Evolutionary conservation across 2,113 vertebrate genomes (phyloP), one percentile per base, ranked within the genome.

Genomic region (Sitta europaea): DNA sequence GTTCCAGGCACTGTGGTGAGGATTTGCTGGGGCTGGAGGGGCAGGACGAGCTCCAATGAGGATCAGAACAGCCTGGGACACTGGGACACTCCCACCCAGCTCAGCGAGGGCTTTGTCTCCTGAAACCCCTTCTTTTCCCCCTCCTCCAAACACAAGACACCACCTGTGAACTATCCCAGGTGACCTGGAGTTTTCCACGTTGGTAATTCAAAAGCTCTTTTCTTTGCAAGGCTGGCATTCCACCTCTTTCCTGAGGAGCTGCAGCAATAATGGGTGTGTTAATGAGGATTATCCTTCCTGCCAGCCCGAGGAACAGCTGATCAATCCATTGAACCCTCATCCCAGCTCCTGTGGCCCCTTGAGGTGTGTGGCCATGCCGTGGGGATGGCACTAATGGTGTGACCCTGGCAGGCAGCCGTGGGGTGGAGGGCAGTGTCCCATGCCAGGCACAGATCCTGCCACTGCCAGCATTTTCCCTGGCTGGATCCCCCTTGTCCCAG

Each of bases 241-340:
- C 92, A 15, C 22, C 87, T 29, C 59, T 11, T 89, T 95, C 80
- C 80, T 2, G n/a, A 87, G 77, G 61, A 95, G 65, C 90, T 6
- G 33, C 72, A 61, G 90, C 80, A 86, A 81, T 87, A 89, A 77
- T 17, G 80, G 68, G 65, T 43, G 76, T 68, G 72, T 89, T 89
- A 87, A 89, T 89, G 95, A 87, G 93, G 95, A 97, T 92, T 96
- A 84, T 81, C 87, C 93, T 62, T 81, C 80, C 92, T 77, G 63
- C 59, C 92, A 62, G 87, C 84, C 80, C 80, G 16, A 76, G 73
- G 67, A 94, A 24, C 70, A 73, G 80, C 87, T 89, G 96, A 96
- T 91, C 66, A 63, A 55, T 81, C 80, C 77, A 50, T 2, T 33
- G 86, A 73, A 55, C 21, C 51, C 54, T 71, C 55, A 42, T 9